Base-by-base conservation (phyloP, 53 echinoderm and acorn worm genomes). In the Apostichopus leukothele region DNA sequence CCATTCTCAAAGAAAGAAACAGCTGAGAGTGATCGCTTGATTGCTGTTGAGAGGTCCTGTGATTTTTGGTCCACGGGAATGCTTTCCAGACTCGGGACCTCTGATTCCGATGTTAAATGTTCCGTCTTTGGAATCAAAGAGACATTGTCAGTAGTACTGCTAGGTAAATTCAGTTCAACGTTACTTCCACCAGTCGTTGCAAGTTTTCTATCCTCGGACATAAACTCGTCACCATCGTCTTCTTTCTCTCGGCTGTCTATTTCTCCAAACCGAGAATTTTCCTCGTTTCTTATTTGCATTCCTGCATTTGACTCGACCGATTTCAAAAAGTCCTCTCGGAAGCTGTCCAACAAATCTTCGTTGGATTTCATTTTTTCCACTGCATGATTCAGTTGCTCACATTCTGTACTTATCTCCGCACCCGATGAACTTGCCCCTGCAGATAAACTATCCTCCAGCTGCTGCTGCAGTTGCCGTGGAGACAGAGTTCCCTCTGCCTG, bases 321-420 rank as follows among this genome's bases (percentile, higher is more conserved):
- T 50, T 79, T 14, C 9, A 79, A 53, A 18, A 79, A 79, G 79
- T 79, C 79, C 53, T 51, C 11, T 79, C 79, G 53, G 16, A 79
- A 79, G 51, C 53, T 79, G 79, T 79, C 79, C 18, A 79, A 52
- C 18, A 79, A 52, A 19, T 19, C 53, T 79, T 79, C 79, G 16
- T 79, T 51, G 19, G 79, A 79, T 19, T 18, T 39, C 79, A 79
- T 52, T 79, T 18, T 79, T 79, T 51, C 79, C 53, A 53, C 51
- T 10, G 51, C 19, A 8, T 51, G 79, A 16, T 53, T 5, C 3
- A 39, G 39, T 39, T 39, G 39, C 39, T 39, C 0, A 39, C 39
- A 39, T 39, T 39, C 39, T 39, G 39, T 39, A 39, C 3, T 79
- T 52, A 19, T 8, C 8, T 79, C 4, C 4, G 0, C 53, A 5